Base-by-base conservation (phyloP, 2,888 invertebrate genomes). In the Hemaris fuciformis region DNA sequence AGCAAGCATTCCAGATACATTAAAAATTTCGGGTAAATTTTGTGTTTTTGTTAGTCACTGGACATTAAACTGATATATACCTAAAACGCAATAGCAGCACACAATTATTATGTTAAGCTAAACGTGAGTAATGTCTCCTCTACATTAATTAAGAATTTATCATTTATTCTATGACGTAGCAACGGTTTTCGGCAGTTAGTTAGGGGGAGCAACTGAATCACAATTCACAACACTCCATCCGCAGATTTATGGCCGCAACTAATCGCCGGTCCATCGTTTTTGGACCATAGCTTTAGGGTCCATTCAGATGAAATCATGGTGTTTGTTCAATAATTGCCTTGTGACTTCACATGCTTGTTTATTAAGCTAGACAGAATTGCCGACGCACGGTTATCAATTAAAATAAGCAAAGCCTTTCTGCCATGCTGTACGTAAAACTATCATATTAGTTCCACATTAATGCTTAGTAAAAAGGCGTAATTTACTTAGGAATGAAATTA, bases 181-280 rank as follows among this genome's bases (percentile, higher is more conserved):
- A 66, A 64, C 60, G 62, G 66, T 67, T 64, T 65, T 66, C 59
- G 60, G 64, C 63, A 66, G 69, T 71, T 70, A 75, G 72, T 73
- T 74, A 75, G 67, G 63, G 66, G 73, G 66, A 64, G 65, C 61
- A 71, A 70, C 73, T 71, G 76, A 74, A 75, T 79, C 72, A 74
- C 71, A 72, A 78, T 73, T 73, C 71, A 66, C 71, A 70, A 70
- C 71, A 71, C 71, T 72, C 64, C 69, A 67, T 67, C 69, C 64
- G 59, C 64, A 69, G 68, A 79, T 81, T 81, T 72, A 79, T 76
- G 65, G 64, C 64, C 62, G 60, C 63, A 65, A 67, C 74, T 73
- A 74, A 74, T 76, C 69, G 68, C 58, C n/a, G 25, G 20, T 8
- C 53, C 59, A 59, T 43, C 53, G 59, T 27, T 62, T 27, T 23